Base-by-base conservation (phyloP, 2,113 vertebrate genomes). In the Capra hircus region DNA sequence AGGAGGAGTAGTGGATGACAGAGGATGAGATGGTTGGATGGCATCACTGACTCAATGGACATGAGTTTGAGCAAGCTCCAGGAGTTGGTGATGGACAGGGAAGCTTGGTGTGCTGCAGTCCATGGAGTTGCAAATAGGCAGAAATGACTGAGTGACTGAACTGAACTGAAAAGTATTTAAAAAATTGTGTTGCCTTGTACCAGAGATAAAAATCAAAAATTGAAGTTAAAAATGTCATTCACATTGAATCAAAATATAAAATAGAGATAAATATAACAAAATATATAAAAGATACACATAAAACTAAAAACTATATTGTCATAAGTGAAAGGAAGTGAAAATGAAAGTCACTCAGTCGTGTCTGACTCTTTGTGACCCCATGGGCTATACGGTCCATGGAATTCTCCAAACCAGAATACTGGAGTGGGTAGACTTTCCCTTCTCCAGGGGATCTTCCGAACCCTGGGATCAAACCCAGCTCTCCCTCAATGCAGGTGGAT, bases 231-330 rank as follows among this genome's bases (percentile, higher is more conserved):
- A 64, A 36, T 62, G 43, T 6, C 28, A 64, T 87, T 64, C 62
- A 13, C 4, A 64, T 48, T 95, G 33, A 30, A 95, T 86, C 36
- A 91, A 55, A 60, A 80, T 16, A 91, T 30, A 64, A 80, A 95
- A 53, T 77, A n/a, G 28, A 23, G 45, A 12, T 60, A 85, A 78
- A 78, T 21, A 16, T 91, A 40, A 91, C 16, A 86, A 60, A 19
- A 71, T 21, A 91, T 36, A 28, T 62, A 78, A 85, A 91, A 53
- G 14, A 45, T 59, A 36, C 16, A 80, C 21, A 91, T 33, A 93
- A 50, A 67, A 60, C 30, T 78, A 45, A 95, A 91, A 91, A 21
- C 1, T 78, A 36, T 62, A 62, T 30, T 80, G 81, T 2, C 78
- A 5, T 28, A 64, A 64, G 67, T 21, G 64, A 67, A 71, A 71